Evolutionary conservation across 2,113 vertebrate species (phyloP), one percentile per base, ranked within the genome.

Genomic region (Nematolebias whitei): DNA sequence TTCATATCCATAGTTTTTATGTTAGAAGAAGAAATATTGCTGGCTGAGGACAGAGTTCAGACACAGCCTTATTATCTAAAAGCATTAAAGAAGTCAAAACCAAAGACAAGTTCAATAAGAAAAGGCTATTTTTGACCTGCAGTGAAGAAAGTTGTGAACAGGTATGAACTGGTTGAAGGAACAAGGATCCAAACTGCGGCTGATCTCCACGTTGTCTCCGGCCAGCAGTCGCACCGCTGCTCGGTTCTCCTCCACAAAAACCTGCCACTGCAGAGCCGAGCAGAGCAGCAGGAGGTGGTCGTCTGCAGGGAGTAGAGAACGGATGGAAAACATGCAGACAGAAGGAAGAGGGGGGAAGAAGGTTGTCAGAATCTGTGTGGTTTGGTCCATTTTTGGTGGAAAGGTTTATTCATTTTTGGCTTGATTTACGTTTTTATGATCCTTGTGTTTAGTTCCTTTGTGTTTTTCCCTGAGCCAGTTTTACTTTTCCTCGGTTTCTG

Each of bases 201-300:
- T 87, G 63, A 94, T 93, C 72, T 92, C 93, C 2, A 88, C 52
- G 0, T 91, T 89, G 20, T 92, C 92, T 52, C 92, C 93, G 0
- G 91, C 91, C 35, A 74, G 9, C 38, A 86, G 63, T 18, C 92
- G 90, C 29, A 86, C 62, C 0, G 51, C 72, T 0, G 82, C 87
- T 12, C 85, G 89, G 68, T 93, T 92, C 86, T 94, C 87, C 26
- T 92, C 91, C 73, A 91, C 73, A 60, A 93, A 93, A n/a, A 92
- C 92, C 29, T 92, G 91, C 90, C 90, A 86, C 87, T 93, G 93
- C 60, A 94, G 88, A 49, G 93, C 94, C 1, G 92, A 91, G 60
- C 83, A 90, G 56, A 93, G 80, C 80, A 95, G 74, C 82, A 94
- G 86, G 63, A 92, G 52, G 64, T 93, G 87, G 83, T 93, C 93